phyloP scores from a whole-genome alignment of 2,797 vertebrate genomes.

The Urophycis tenuis region DNA sequence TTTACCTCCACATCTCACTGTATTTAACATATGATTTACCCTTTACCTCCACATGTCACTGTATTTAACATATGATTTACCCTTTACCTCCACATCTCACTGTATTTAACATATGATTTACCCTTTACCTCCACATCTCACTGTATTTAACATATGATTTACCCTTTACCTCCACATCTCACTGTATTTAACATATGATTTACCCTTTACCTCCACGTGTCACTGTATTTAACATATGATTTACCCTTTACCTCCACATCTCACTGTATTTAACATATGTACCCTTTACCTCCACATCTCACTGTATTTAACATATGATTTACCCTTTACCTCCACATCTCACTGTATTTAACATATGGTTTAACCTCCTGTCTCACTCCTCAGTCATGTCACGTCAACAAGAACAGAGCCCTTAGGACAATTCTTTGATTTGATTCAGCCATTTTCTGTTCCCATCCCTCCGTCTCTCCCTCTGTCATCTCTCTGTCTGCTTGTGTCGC shows the following conservation, averaged over 20 bases:
- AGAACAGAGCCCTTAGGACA: neutral
- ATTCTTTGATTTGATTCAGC: conserved; percentile 38
- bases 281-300: too few species aligned
- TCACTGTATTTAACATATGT: neutral
- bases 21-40: too few species aligned
- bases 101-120: too few species aligned
- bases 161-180: neutral
- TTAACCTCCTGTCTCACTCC: conserved; percentile 51
- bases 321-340: conserved; percentile 59
- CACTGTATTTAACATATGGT: conserved; percentile 11
- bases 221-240: too few species aligned
- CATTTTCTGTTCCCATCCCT: conserved; percentile 50
- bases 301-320: neutral
- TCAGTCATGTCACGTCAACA: conserved; percentile 41
- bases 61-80: neutral
- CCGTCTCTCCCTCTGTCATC: conserved; percentile 49
- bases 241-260: too few species aligned
- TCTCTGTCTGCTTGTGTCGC: neutral
- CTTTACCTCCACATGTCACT: conserved; percentile 63
- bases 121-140: conserved; percentile 64
- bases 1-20: too few species aligned
- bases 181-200: too few species aligned
- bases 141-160: too few species aligned
- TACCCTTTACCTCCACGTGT: too few species aligned
- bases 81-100: conserved; percentile 61